A percentile compares a stretch with the other conserved stretches of the same genome.
Conservation (phyloP, 2,113 vertebrate genomes). For the Struthio camelus region DNA sequence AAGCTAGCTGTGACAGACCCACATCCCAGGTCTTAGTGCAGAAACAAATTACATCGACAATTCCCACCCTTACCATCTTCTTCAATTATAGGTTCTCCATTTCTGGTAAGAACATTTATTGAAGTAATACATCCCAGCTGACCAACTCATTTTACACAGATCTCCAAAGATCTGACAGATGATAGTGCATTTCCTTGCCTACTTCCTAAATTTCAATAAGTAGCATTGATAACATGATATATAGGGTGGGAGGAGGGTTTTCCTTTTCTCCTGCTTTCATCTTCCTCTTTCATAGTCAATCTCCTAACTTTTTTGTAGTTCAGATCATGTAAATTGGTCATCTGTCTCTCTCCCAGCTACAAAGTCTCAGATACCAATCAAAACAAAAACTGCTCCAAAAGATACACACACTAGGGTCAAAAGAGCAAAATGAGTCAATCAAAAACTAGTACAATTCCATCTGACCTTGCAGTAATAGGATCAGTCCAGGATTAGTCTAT, state of each 20-base stretch:
- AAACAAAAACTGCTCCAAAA: background rate
- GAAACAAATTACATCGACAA: background rate
- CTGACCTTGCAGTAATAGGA: constrained; percentile 72
- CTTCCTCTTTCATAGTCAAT: background rate
- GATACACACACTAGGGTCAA: background rate
- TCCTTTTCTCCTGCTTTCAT: background rate
- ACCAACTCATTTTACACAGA: background rate
- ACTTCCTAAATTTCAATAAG: background rate
- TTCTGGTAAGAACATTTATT: background rate
- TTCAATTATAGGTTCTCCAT: background rate
- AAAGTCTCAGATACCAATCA: background rate
- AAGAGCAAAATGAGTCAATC: background rate
- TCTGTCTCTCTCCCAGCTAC: background rate
- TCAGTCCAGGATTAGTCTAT: constrained; percentile 65
- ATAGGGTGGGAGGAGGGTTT: background rate
- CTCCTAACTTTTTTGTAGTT: background rate
- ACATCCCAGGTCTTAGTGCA: background rate
- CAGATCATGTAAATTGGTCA: background rate
- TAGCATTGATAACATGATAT: background rate
- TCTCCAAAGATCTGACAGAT: background rate
- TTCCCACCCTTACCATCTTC: background rate
- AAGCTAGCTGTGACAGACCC: background rate
- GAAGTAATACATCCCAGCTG: background rate
- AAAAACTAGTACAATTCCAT: constrained; percentile 22
- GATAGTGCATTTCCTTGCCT: background rate